Percentiles rank a stretch among this genome's conserved stretches.
phyloP scores from a whole-genome alignment of 2,797 vertebrate genomes.

The Phataginus tricuspis region DNA sequence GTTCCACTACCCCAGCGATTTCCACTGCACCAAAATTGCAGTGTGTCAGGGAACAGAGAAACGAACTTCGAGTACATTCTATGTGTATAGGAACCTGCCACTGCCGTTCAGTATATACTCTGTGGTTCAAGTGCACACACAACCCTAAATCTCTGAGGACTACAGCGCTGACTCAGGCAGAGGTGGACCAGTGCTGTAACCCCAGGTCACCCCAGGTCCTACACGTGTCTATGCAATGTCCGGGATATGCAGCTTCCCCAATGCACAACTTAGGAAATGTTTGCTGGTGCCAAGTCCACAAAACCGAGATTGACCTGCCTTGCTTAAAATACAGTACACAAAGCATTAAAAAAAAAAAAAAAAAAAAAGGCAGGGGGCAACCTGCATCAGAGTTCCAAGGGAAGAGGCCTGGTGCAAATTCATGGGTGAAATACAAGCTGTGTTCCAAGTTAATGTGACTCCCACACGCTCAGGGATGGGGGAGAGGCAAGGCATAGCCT shows the following conservation, averaged over 20 bases:
- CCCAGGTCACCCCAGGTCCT: background rate
- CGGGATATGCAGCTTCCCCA: background rate
- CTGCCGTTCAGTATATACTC: background rate
- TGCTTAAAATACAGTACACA: background rate
- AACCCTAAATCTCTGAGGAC: background rate
- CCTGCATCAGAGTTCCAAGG: background rate
- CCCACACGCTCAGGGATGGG: background rate
- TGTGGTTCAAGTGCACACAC: background rate
- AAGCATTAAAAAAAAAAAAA: background rate
- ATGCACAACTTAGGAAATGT: background rate
- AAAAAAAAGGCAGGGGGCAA: background rate
- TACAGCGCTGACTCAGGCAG: background rate
- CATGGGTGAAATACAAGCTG: conserved; percentile 61
- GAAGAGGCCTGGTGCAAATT: background rate
- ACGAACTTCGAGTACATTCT: background rate
- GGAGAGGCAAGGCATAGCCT: background rate
- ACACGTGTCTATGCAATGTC: background rate
- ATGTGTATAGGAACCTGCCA: background rate
- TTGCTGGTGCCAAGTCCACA: background rate
- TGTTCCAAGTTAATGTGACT: conserved; percentile 43
- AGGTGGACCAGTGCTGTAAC: background rate
- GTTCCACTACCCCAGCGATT: background rate
- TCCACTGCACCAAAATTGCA: background rate
- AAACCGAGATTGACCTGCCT: background rate
- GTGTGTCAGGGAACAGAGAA: background rate